Evolutionary conservation across 2,113 vertebrate species (phyloP), one percentile per base, ranked within the genome.

Genomic region (Chiloscyllium plagiosum): DNA sequence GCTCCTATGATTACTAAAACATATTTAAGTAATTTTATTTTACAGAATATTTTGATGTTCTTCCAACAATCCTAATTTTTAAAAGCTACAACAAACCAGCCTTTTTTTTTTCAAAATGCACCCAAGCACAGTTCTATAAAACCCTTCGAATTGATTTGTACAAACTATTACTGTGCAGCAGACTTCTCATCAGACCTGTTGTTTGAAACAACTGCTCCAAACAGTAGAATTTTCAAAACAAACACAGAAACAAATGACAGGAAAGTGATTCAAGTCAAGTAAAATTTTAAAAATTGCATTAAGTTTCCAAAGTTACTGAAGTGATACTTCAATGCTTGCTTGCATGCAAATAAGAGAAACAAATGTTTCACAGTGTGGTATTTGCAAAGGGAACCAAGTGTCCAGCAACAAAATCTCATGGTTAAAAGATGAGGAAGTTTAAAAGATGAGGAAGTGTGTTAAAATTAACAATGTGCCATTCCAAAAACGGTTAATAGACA

Each of bases 341-440:
- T 17, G 66, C 56, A 92, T 92, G 33, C 89, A 92, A 92, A 92
- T 92, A 17, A n/a, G 4, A 37, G 17, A 92, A 37, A 47, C 37
- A 17, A 19, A 83, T 83, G 37, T 15, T 47, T n/a, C 50, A 61
- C 33, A 37, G 33, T n/a, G 61, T 66, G 56, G 89, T 93, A 65
- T 68, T 33, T 68, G n/a, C 56, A 93, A 68, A 93, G 66, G 61
- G 33, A 68, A 66, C 89, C 26, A 70, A 47, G 68, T 50, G 37
- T 94, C 93, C 50, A 95, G 37, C 80, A 83, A 72, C 47, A 76
- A 72, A 95, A 24, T 95, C 42, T 29, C 47, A 42, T 70, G 66
- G 93, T 94, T 50, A 95, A 72, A 50, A 95, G 42, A 72, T 50
- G 68, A 95, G 69, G 68, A 95, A 29, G 69, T 72, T 70, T 22